Conservation (phyloP, 2,113 vertebrate species). For the Tupaia tana region DNA sequence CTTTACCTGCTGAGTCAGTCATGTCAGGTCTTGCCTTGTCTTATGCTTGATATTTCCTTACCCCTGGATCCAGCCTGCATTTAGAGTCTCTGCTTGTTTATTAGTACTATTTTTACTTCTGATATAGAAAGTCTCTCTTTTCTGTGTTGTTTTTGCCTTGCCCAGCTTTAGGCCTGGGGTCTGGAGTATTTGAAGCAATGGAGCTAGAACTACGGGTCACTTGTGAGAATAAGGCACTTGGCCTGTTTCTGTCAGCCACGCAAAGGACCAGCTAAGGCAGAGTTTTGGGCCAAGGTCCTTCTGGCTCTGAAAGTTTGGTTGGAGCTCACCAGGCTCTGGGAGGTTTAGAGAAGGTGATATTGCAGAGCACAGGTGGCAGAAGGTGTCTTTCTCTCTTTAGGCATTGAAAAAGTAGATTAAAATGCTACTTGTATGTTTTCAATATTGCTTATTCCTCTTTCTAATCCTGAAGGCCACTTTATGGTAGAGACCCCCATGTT, state of each 20-base stretch:
- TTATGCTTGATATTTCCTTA: accelerated
- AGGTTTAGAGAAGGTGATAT: neutral
- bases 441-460: neutral
- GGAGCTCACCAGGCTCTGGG: neutral
- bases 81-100: neutral
- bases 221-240: neutral
- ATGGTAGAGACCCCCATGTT: neutral
- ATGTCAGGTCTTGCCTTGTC: accelerated
- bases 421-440: neutral
- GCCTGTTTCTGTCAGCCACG: neutral
- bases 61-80: neutral
- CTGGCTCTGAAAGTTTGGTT: neutral
- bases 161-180: neutral
- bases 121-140: neutral
- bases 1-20: neutral
- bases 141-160: no score
- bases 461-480: neutral
- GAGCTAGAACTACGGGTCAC: no score
- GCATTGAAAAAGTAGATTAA: neutral
- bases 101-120: neutral
- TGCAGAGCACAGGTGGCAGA: neutral
- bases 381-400: no score
- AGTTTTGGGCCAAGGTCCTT: neutral
- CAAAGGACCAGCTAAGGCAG: neutral
- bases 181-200: neutral